Evolutionary conservation across 2,113 vertebrate genomes (phyloP).

Genomic region (Caloenas nicobarica): DNA sequence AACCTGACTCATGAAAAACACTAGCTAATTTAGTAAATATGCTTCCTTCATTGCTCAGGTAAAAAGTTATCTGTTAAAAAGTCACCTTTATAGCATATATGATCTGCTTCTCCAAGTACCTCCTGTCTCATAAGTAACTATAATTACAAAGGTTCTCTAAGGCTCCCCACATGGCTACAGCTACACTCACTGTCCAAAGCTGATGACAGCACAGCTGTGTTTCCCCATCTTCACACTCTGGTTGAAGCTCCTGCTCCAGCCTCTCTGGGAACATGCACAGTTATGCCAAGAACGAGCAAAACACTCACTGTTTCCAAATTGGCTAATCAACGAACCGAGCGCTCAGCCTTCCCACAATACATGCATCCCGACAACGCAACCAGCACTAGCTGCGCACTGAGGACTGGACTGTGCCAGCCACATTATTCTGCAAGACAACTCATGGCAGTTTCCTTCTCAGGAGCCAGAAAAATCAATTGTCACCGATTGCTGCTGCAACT

Average conservation of each 20-base stretch:
- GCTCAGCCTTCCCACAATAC: not conserved
- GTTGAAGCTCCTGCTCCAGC: constrained; percentile 6
- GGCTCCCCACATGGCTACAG: not conserved
- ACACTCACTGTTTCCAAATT: constrained; percentile 57
- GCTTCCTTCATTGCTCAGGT: not conserved
- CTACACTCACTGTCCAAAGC: not conserved
- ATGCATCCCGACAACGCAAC: not conserved
- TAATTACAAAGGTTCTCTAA: not conserved
- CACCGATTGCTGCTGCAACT: not conserved
- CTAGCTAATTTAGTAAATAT: not conserved
- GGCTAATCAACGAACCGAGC: constrained; percentile 26
- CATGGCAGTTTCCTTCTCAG: not conserved
- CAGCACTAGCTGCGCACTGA: not conserved
- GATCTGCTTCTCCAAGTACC: not conserved
- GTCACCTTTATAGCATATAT: not conserved
- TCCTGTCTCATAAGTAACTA: not conserved
- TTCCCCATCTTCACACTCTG: not conserved
- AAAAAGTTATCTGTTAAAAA: not conserved
- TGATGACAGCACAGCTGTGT: not conserved
- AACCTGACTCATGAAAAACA: not conserved
- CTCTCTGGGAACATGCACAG: constrained; percentile 17
- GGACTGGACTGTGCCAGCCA: not conserved
- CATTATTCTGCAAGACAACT: not conserved
- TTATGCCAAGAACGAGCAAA: constrained; percentile 42
- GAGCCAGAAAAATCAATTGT: not conserved